Evolutionary conservation across 1,140 invertebrate species (phyloP), one percentile per base, ranked within the genome.

Genomic region (Ceratina australensis): DNA sequence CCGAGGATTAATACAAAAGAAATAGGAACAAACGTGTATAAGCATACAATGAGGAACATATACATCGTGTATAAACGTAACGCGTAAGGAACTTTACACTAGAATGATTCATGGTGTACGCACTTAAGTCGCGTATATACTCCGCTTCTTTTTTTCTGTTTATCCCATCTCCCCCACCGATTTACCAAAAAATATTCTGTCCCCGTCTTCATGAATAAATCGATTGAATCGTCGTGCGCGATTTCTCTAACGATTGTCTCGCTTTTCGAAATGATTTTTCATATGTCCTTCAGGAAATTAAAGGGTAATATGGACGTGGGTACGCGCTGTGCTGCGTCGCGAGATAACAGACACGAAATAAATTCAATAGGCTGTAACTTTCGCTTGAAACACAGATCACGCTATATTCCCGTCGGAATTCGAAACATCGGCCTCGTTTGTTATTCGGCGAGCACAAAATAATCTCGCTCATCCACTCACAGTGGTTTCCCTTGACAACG

Each of bases 21-120:
- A 89, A 91, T 90, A 91, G 89, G 90, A 91, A 91, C 90, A 89
- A 90, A 90, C 79, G 72, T 42, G 33, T 69, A 80, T 84, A 83
- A 83, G 83, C 68, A 79, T 87, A 88, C 65, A 86, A 87, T 77
- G 85, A 90, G 88, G 89, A 91, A 91, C 89, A 90, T 91, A 88
- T 83, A 42, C 33, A 69, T 71, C 74, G 78, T 89, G 82, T 86
- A 87, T 84, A 83, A 79, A 88, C 83, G 78, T 87, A 89, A 90
- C 84, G 84, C 86, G 84, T 81, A 80, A 90, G 88, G 88, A 91
- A 90, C 89, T 89, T 89, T 82, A 83, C 86, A 80, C 80, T 83
- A 88, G 83, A 81, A 80, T 78, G 67, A 86, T 87, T 76, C 78
- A 80, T 74, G 72, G 66, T 85, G 63, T 79, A 66, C 61, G 42